Percentiles rank a stretch among this genome's conserved stretches.
Evolutionary conservation across 2,888 invertebrate genomes (phyloP).

Genomic region (Icerya purchasi): DNA sequence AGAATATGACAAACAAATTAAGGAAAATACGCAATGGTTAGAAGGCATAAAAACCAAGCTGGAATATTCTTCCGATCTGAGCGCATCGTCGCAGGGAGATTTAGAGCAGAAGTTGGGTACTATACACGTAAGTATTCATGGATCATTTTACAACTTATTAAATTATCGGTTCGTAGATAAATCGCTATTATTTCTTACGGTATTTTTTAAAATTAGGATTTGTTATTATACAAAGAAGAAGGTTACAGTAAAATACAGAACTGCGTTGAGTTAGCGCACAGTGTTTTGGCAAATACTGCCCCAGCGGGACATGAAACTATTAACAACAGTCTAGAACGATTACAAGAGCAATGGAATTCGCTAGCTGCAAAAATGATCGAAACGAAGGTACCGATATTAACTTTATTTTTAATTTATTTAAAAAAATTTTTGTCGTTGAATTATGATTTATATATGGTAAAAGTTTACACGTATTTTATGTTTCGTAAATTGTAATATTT

Average conservation of each 20-base stretch:
- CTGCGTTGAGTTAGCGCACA: slow-evolving; percentile 75
- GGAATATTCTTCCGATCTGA: slow-evolving; percentile 66
- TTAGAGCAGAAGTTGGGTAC: slow-evolving; percentile 62
- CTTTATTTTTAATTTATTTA: no score
- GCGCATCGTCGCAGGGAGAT: slow-evolving; percentile 61
- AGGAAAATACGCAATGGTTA: slow-evolving; percentile 65
- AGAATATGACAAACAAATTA: slow-evolving; percentile 59
- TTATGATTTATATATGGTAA: background rate
- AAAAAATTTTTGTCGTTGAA: background rate
- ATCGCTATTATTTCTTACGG: background rate
- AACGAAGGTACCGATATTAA: slow-evolving; percentile 56
- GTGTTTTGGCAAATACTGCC: slow-evolving; percentile 74
- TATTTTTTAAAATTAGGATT: slow-evolving; percentile 33
- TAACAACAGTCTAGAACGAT: slow-evolving; percentile 52
- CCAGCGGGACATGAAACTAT: slow-evolving; percentile 69
- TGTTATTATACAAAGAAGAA: slow-evolving; percentile 77
- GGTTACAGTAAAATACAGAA: slow-evolving; percentile 72
- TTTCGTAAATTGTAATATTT: no score
- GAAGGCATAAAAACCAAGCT: slow-evolving; percentile 60
- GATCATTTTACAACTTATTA: background rate
- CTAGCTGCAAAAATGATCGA: slow-evolving; percentile 73
- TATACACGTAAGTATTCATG: slow-evolving; percentile 33
- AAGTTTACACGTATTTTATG: no score
- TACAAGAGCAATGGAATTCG: slow-evolving; percentile 80
- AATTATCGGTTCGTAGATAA: background rate